phyloP scores from a whole-genome alignment of 2,888 invertebrate genomes.

The Drosophila borborema region DNA sequence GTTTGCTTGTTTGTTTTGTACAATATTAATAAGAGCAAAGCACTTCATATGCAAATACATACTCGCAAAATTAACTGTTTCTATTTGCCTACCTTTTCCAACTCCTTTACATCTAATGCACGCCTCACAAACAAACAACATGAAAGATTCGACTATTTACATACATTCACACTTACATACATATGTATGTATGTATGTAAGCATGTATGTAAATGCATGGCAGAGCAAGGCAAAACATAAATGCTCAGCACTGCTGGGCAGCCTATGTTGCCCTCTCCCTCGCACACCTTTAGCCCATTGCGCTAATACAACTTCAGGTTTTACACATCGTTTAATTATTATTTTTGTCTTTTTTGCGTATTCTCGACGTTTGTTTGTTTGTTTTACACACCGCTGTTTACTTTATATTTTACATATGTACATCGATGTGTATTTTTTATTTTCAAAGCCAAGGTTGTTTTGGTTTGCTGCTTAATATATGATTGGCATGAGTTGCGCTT shows the following conservation, averaged over 20 bases:
- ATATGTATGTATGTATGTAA: too few relatives aligned
- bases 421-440: slow-evolving; percentile 27
- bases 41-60: slow-evolving; percentile 5
- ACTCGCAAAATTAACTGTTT: not conserved
- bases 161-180: slow-evolving; percentile 49
- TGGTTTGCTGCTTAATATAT: slow-evolving; percentile 34
- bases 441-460: slow-evolving; percentile 79
- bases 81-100: not conserved
- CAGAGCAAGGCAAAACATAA: slow-evolving; percentile 47
- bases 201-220: slow-evolving; percentile 22
- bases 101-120: not conserved
- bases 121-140: not conserved
- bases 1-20: not conserved
- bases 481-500: slow-evolving; percentile 41
- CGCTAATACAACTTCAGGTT: slow-evolving; percentile 44
- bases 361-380: slow-evolving; percentile 8
- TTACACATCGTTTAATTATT: slow-evolving; percentile 50
- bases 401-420: slow-evolving; percentile 25
- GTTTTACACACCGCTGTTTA: slow-evolving; percentile 37
- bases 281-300: not conserved
- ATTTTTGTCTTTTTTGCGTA: slow-evolving; percentile 2
- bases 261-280: not conserved
- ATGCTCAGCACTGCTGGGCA: slow-evolving; percentile 40
- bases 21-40: slow-evolving; percentile 13
- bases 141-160: slow-evolving; percentile 22